A percentile compares a stretch with the other conserved stretches of the same genome.
Conservation (phyloP, 2,888 invertebrate species). For the Xestia rhomboidea region DNA sequence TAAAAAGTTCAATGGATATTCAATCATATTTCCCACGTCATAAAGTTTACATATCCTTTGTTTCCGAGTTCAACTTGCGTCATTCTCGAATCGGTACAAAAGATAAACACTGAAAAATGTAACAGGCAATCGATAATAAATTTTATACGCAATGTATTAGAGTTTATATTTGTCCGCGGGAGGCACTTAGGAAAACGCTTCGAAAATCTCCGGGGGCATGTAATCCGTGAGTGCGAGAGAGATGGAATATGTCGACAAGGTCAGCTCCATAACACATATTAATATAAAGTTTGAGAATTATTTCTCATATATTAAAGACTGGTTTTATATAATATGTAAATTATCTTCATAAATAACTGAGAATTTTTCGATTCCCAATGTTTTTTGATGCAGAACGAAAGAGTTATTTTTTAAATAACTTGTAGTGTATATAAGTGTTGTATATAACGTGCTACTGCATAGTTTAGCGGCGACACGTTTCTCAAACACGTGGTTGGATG, state of each 20-base stretch:
- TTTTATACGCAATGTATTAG: constrained; percentile 68
- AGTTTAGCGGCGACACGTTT: constrained; percentile 44
- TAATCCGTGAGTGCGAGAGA: constrained; percentile 76
- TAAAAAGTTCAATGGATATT: constrained; percentile 60
- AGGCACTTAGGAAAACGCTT: constrained; percentile 83
- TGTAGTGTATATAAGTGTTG: background rate
- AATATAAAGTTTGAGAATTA: constrained; percentile 66
- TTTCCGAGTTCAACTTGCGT: constrained; percentile 61
- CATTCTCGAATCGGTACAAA: constrained; percentile 65
- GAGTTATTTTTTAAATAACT: constrained; percentile 24
- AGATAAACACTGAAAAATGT: constrained; percentile 85
- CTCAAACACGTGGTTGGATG: constrained; percentile 47
- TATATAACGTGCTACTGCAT: constrained; percentile 23
- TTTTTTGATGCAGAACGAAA: constrained; percentile 10
- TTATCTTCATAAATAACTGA: constrained; percentile 49
- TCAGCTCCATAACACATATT: constrained; percentile 81
- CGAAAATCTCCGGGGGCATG: constrained; percentile 79
- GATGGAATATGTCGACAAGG: constrained; percentile 80
- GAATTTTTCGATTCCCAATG: constrained; percentile 37
- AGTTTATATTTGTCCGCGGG: constrained; percentile 68
- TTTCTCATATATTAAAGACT: constrained; percentile 65
- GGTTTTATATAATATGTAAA: constrained; percentile 58
- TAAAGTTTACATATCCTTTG: constrained; percentile 65
- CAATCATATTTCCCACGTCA: constrained; percentile 42
- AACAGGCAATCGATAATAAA: constrained; percentile 68